A percentile compares a stretch with the other conserved stretches of the same genome.
Evolutionary conservation across 2,888 invertebrate species (phyloP).

Genomic region (Carpatolechia fugitivella): DNA sequence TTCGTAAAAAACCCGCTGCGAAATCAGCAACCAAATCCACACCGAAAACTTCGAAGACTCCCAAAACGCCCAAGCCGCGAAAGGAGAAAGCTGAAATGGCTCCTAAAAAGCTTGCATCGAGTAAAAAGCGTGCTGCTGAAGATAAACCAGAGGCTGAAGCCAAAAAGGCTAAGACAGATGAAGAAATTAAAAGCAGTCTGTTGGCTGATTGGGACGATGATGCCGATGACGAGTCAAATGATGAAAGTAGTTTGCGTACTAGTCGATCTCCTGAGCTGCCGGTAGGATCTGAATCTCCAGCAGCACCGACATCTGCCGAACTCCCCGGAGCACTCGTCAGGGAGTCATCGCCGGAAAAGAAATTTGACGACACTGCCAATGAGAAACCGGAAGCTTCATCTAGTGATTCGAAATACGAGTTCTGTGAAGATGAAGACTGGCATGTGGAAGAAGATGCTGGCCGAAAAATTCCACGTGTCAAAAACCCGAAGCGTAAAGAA

Average conservation of each 20-base stretch:
- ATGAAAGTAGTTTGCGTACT: conserved; percentile 45
- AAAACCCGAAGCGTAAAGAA: conserved; percentile 61
- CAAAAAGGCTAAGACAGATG: conserved; percentile 78
- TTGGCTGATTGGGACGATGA: conserved; percentile 90
- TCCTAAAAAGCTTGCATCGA: conserved; percentile 53
- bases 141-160: conserved; percentile 45
- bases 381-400: conserved; percentile 65
- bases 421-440: conserved; percentile 85
- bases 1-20: conserved; percentile 48
- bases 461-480: conserved; percentile 83
- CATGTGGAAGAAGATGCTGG: conserved; percentile 75
- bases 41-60: conserved; percentile 43
- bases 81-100: conserved; percentile 54
- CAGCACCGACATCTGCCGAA: conserved; percentile 61
- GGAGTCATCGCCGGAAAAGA: conserved; percentile 48
- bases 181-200: conserved; percentile 83
- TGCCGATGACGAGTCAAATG: conserved; percentile 70
- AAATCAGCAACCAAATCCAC: conserved; percentile 45
- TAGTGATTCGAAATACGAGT: conserved; percentile 86
- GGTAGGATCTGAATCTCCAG: conserved; percentile 57
- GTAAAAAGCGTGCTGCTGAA: conserved; percentile 62
- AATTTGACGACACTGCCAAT: conserved; percentile 35
- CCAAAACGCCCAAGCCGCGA: conserved; percentile 51
- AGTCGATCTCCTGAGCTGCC: conserved; percentile 58
- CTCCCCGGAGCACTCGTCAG: conserved; percentile 44